Percentiles rank a stretch among this genome's conserved stretches.
These are phyloP conservation scores for Pteruthius melanotis DNA, from an alignment of 2,113 vertebrate species.

Conservation along the genomic window DNA sequence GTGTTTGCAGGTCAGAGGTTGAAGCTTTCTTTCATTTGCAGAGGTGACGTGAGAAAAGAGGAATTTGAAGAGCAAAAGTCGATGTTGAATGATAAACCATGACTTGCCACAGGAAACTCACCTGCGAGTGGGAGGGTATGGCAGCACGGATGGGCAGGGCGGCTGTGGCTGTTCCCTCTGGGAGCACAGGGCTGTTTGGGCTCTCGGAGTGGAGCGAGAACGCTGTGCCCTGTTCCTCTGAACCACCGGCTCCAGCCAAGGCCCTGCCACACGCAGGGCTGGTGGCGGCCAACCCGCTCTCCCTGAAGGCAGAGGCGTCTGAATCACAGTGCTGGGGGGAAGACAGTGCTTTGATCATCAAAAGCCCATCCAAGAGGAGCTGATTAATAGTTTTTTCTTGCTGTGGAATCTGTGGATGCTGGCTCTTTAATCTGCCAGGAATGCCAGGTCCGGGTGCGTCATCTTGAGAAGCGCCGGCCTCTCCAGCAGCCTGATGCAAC, in stretches of 20 bases:
- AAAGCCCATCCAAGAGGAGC: neutral
- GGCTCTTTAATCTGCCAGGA: conserved; percentile 39
- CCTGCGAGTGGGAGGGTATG: neutral
- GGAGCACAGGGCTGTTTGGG: neutral
- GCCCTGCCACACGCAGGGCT: accelerated
- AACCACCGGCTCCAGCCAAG: neutral
- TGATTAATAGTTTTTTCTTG: conserved; percentile 39
- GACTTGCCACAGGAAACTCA: neutral
- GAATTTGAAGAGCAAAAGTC: neutral
- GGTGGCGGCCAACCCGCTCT: neutral
- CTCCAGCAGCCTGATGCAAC: neutral
- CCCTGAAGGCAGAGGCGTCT: neutral
- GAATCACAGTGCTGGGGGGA: neutral
- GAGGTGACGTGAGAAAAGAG: neutral
- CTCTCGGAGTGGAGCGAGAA: neutral
- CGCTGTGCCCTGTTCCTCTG: neutral
- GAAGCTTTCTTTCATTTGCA: neutral
- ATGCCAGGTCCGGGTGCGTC: neutral
- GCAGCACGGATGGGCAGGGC: neutral
- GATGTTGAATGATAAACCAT: neutral
- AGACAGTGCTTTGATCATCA: neutral
- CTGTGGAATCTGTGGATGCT: conserved; percentile 36
- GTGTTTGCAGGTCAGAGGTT: neutral
- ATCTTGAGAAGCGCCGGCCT: neutral
- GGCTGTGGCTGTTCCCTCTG: neutral